A percentile compares a stretch with the other conserved stretches of the same genome.
Evolutionary conservation across 2,113 vertebrate genomes (phyloP).

Genomic region (Varanus salvator): DNA sequence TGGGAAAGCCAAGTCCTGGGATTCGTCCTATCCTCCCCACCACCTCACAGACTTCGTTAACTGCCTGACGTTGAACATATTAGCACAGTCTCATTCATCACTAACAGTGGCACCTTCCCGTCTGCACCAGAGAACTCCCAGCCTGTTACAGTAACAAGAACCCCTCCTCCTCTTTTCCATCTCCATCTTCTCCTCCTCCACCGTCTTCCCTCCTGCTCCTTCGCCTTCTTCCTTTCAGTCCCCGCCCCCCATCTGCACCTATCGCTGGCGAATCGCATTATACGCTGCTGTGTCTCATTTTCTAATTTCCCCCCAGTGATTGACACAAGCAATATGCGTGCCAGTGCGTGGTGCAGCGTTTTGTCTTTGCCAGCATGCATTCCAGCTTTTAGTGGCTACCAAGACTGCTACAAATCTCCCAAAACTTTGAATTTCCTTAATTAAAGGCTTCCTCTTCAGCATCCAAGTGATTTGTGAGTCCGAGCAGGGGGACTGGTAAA

Average conservation of each 20-base stretch:
- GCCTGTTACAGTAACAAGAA: conserved; percentile 32
- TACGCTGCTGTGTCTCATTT: conserved; percentile 47
- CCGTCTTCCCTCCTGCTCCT: too few species aligned
- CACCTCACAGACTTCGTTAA: neutral
- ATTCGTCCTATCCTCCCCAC: neutral
- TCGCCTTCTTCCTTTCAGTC: neutral
- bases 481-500: conserved; percentile 8
- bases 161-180: neutral
- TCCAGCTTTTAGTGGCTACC: conserved; percentile 46
- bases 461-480: conserved; percentile 24
- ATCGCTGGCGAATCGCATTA: conserved; percentile 43
- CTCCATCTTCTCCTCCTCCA: too few species aligned
- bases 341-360: conserved; percentile 35
- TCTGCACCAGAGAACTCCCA: neutral
- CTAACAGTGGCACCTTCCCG: conserved; percentile 21
- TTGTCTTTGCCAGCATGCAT: conserved; percentile 46
- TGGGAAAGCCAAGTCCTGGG: neutral
- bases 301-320: conserved; percentile 11
- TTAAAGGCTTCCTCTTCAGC: conserved; percentile 46
- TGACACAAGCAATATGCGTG: conserved; percentile 14
- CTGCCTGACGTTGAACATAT: neutral
- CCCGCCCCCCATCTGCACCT: conserved; percentile 34
- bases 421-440: conserved; percentile 54
- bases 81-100: conserved; percentile 14
- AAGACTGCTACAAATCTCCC: conserved; percentile 43